These are phyloP conservation scores for Apis mellifera DNA, from an alignment of 1,140 invertebrate genomes.

Conservation along the genomic window DNA sequence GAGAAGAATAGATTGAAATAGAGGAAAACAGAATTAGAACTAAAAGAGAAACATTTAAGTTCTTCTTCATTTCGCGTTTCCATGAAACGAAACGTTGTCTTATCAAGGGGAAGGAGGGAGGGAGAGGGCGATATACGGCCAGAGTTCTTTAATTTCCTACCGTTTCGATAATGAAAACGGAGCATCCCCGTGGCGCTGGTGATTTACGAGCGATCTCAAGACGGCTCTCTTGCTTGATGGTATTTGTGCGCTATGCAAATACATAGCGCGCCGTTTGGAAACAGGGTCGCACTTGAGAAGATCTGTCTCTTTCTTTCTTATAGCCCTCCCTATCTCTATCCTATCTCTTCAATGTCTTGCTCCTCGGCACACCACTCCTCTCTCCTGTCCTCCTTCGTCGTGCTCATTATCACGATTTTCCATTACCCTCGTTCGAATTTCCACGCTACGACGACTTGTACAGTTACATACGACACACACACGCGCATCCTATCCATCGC, in stretches of 20 bases:
- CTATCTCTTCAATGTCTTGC: slow-evolving; percentile 38
- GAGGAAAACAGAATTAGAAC: not conserved
- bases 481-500: not conserved
- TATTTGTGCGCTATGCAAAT: slow-evolving; percentile 43
- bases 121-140: not conserved
- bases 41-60: not conserved
- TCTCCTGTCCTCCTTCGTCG: slow-evolving; percentile 40
- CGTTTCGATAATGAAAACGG: slow-evolving; percentile 41
- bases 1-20: not conserved
- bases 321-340: not conserved
- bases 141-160: slow-evolving; percentile 20
- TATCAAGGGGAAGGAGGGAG: not conserved
- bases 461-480: too few species aligned
- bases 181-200: slow-evolving; percentile 3
- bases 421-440: slow-evolving; percentile 67
- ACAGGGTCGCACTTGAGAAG: slow-evolving; percentile 56
- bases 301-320: slow-evolving; percentile 1
- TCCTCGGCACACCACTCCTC: slow-evolving; percentile 10
- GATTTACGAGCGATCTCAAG: slow-evolving; percentile 49
- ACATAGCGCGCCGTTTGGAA: slow-evolving; percentile 43
- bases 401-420: slow-evolving; percentile 59
- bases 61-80: not conserved
- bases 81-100: not conserved
- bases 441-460: slow-evolving; percentile 29
- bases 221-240: not conserved